A percentile compares a stretch with the other conserved stretches of the same genome.
Conservation (phyloP, 2,797 vertebrate species). For the Neostethus bicornis region DNA sequence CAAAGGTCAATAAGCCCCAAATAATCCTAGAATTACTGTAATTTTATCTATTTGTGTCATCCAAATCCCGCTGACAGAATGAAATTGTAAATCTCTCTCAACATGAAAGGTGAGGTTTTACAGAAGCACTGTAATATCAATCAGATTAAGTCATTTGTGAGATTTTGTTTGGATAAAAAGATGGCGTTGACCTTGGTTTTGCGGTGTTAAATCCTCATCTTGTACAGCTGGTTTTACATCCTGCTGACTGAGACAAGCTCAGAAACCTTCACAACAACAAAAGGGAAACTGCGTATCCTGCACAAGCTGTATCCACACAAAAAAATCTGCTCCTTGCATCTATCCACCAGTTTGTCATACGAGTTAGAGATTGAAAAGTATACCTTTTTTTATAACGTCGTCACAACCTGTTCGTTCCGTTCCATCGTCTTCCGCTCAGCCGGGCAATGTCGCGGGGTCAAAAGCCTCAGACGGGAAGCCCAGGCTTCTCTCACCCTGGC, state of each 20-base stretch:
- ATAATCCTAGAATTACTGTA: background rate
- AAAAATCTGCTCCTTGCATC: background rate
- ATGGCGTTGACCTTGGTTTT: conserved; percentile 39
- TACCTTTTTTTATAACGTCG: too few relatives aligned
- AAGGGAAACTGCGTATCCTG: conserved; percentile 16
- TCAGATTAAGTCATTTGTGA: conserved; percentile 49
- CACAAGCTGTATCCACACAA: conserved; percentile 4
- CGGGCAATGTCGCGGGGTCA: too few relatives aligned
- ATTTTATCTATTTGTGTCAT: background rate
- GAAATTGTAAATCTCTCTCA: conserved; percentile 2
- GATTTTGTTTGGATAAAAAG: conserved; percentile 30
- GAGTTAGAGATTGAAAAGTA: conserved; percentile 6
- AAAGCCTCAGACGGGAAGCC: too few relatives aligned
- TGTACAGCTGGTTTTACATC: conserved; percentile 6
- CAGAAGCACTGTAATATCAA: conserved; percentile 23
- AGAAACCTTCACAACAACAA: conserved; percentile 12
- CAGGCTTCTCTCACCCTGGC: too few relatives aligned
- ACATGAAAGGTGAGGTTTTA: conserved; percentile 10
- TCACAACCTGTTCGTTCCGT: too few relatives aligned
- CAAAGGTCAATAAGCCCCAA: conserved; percentile 10
- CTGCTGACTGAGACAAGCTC: conserved; percentile 9
- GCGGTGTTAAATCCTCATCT: conserved; percentile 27
- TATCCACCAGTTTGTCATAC: conserved; percentile 11
- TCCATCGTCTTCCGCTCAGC: too few relatives aligned
- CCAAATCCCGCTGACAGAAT: background rate